Base-by-base conservation (phyloP, 2,113 vertebrate species). In the Nasalis larvatus region DNA sequence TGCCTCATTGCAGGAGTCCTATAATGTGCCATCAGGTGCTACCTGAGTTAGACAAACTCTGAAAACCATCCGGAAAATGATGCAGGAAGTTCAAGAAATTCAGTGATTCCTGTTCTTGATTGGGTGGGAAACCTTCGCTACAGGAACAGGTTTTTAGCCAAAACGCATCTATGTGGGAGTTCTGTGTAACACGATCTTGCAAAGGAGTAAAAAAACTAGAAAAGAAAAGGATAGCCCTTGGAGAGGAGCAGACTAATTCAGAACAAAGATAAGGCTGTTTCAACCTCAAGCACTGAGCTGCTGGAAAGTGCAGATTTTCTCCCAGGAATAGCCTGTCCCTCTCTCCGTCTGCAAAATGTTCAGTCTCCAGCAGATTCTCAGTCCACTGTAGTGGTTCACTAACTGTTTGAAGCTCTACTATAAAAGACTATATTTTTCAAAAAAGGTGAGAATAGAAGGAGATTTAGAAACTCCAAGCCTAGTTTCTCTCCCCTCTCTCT, bases 201-300 rank as follows among this genome's bases (percentile, higher is more conserved):
- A 96, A 49, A 91, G 68, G 69, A 69, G 60, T n/a, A 14, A 30
- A 5, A 4, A 84, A 80, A 71, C 47, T 8, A 54, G 40, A 77
- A 80, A 49, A 97, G 30, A 20, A 95, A 95, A 86, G n/a, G 71
- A 92, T 58, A 89, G 60, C 18, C 30, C 86, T 94, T 94, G 66
- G 74, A 89, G 78, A 81, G n/a, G 4, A 97, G n/a, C 69, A 93
- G 82, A 76, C 60, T 25, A 27, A 58, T 94, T 95, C 47, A 47
- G 89, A 95, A 89, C 78, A 94, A 89, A 91, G 68, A 86, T 11
- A 71, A 96, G 21, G 32, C 66, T 3, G 1, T 87, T 96, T 93
- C 42, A 69, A 69, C 40, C n/a, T 60, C 47, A 77, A 90, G 45
- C 10, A 16, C 6, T 16, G 54, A 83, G 77, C 20, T 87, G 2